phyloP scores from a whole-genome alignment of 2,797 vertebrate genomes.

The Anguilla obscura region DNA sequence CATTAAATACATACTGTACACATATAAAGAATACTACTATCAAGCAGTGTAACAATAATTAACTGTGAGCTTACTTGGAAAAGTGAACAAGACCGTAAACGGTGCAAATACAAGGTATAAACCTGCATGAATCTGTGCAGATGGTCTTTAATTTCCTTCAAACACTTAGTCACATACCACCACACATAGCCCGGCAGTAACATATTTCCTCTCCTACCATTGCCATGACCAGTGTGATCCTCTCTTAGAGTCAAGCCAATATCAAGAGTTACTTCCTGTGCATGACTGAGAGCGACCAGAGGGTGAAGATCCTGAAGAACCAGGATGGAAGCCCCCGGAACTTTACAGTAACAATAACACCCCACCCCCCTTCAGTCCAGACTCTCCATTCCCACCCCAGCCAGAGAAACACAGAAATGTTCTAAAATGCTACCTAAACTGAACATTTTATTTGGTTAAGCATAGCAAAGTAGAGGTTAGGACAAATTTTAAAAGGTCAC shows the following conservation, averaged over 20 bases:
- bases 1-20: too few relatives aligned
- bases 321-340: constrained; percentile 63
- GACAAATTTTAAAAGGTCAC: neutral
- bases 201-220: neutral
- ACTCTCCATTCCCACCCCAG: neutral
- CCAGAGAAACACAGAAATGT: neutral
- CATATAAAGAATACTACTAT: too few relatives aligned
- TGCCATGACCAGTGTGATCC: constrained; percentile 9
- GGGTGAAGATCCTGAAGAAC: constrained; percentile 73
- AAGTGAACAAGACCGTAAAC: too few relatives aligned
- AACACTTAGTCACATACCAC: neutral
- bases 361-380: neutral
- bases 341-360: neutral
- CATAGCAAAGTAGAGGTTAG: neutral
- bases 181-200: neutral
- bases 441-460: neutral
- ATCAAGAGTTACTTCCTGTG: constrained; percentile 78
- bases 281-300: constrained; percentile 76
- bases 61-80: too few relatives aligned
- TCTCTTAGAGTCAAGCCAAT: constrained; percentile 71
- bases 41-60: too few relatives aligned
- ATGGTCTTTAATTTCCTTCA: neutral
- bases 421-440: neutral
- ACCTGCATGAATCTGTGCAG: neutral
- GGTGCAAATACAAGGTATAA: neutral